A percentile compares a stretch with the other conserved stretches of the same genome.
These are phyloP conservation scores for Lycaon pictus DNA, from an alignment of 2,113 vertebrate species.

Conservation along the genomic window DNA sequence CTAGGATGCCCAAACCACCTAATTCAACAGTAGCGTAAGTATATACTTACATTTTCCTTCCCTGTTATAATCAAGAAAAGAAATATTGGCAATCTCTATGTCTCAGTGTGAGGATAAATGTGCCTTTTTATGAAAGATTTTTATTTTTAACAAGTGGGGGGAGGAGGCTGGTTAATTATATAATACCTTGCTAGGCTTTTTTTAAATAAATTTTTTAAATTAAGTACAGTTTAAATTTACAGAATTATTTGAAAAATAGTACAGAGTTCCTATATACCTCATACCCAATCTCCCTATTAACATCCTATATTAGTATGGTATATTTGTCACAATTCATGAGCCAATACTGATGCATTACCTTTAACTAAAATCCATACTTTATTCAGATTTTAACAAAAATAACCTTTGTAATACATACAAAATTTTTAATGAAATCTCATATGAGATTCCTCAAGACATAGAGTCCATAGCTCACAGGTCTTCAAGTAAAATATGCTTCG, in stretches of 20 bases:
- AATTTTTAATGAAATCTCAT: neutral
- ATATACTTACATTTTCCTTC: constrained; percentile 53
- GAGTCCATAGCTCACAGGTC: neutral
- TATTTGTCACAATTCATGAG: neutral
- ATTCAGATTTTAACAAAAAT: constrained; percentile 19
- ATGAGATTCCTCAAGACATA: neutral
- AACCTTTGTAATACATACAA: neutral
- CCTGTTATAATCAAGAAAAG: constrained; percentile 33
- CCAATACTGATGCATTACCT: neutral
- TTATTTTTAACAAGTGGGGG: neutral
- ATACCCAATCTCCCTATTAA: neutral
- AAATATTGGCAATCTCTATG: neutral
- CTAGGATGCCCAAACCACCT: constrained; percentile 89
- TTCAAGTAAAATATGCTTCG: neutral
- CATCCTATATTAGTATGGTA: neutral
- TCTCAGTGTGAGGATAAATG: neutral
- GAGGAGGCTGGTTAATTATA: neutral
- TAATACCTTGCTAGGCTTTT: neutral
- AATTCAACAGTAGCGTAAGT: constrained; percentile 88
- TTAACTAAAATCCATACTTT: neutral
- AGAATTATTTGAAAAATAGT: neutral
- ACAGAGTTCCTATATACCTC: neutral
- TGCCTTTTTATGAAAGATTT: neutral
- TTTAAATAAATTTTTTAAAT: neutral
- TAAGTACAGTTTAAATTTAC: neutral